A percentile compares a stretch with the other conserved stretches of the same genome.
phyloP scores from a whole-genome alignment of 2,888 invertebrate genomes.

The Apodemia duryi region DNA sequence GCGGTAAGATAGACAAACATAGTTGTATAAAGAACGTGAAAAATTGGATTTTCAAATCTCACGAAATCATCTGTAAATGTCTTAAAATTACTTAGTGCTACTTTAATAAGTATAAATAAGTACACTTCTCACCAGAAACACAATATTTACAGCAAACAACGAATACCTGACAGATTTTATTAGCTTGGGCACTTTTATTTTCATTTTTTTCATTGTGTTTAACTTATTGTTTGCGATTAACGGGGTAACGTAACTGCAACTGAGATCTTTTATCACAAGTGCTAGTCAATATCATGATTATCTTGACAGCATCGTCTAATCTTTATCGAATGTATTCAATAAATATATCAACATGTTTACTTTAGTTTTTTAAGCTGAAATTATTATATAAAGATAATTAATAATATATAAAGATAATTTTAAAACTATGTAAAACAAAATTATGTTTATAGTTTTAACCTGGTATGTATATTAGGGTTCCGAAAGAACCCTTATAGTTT shows the following conservation, averaged over 20 bases:
- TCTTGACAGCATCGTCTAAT: conserved; percentile 63
- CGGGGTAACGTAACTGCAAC: conserved; percentile 39
- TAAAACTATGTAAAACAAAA: too few species aligned
- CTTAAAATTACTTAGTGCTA: not conserved
- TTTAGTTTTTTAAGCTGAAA: not conserved
- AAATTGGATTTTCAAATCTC: not conserved
- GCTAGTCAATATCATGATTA: conserved; percentile 55
- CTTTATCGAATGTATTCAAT: conserved; percentile 34
- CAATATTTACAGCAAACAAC: conserved; percentile 84
- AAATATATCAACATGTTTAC: conserved; percentile 9
- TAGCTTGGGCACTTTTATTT: conserved; percentile 71
- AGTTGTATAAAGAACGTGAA: not conserved
- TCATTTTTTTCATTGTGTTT: conserved; percentile 43
- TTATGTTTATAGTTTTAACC: too few species aligned
- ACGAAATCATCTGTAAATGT: not conserved
- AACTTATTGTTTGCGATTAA: conserved; percentile 32
- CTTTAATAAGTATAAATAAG: not conserved
- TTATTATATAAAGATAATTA: too few species aligned
- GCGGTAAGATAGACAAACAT: not conserved
- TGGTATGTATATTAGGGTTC: too few species aligned
- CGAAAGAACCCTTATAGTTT: too few species aligned
- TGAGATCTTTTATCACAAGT: conserved; percentile 53
- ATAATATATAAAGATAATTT: too few species aligned
- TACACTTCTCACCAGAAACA: conserved; percentile 84
- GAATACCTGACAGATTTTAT: conserved; percentile 82